These are phyloP conservation scores for Aotus griseimembra DNA, from an alignment of 2,797 vertebrate species.

Conservation along the genomic window DNA sequence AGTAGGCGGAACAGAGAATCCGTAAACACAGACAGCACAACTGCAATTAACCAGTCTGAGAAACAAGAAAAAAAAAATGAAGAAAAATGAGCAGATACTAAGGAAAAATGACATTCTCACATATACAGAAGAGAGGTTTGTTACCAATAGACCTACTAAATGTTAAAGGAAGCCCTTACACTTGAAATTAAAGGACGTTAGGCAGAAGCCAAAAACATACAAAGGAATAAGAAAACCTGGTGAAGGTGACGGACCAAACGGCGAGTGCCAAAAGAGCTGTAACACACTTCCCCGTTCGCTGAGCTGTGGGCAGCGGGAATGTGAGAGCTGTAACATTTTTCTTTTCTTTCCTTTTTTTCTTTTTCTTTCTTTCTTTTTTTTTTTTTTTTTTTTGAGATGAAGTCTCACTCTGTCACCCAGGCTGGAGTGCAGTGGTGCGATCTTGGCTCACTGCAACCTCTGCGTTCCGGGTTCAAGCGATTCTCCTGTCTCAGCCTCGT, in stretches of 20 bases:
- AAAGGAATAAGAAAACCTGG: background rate
- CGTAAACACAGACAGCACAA: background rate
- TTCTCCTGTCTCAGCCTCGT: too few relatives aligned
- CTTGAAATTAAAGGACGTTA: background rate
- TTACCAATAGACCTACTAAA: background rate
- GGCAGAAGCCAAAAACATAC: background rate
- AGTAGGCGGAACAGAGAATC: background rate
- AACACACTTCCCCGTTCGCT: background rate
- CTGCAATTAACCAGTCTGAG: background rate
- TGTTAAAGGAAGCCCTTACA: background rate
- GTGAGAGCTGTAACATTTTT: too few relatives aligned
- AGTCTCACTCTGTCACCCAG: too few relatives aligned
- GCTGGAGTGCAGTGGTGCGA: too few relatives aligned
- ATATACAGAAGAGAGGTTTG: background rate
- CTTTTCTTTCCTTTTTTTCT: too few relatives aligned
- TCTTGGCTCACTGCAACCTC: too few relatives aligned
- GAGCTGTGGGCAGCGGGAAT: background rate
- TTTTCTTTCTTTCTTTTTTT: too few relatives aligned
- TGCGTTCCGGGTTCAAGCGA: too few relatives aligned
- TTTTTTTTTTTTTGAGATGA: too few relatives aligned
- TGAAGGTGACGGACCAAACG: background rate
- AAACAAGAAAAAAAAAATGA: background rate
- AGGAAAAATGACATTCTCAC: background rate
- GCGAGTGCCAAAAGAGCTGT: background rate
- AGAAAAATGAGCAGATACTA: background rate